Evolutionary conservation across 2,113 vertebrate species (phyloP), one percentile per base, ranked within the genome.

Genomic region (Phalacrocorax aristotelis): DNA sequence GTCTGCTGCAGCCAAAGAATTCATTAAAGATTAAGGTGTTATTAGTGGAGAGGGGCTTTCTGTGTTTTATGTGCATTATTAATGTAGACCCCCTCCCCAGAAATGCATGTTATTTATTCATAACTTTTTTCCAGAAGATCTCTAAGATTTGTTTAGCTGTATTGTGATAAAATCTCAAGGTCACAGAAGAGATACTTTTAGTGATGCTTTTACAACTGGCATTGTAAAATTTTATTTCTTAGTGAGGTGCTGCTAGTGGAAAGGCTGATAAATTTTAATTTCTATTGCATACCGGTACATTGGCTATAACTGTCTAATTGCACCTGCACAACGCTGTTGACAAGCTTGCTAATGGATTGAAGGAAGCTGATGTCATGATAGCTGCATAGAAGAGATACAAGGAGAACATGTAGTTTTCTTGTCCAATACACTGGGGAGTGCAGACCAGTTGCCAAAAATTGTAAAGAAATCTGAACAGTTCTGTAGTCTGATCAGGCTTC

Each of bases 191-290:
- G 51, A 34, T 1, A 2, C 22, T 78, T 95, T 71, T 44, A 87
- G 48, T 62, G 64, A 40, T 79, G 29, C 18, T 90, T 26, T 38
- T 71, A 49, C 44, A 95, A 64, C 15, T 79, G 42, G 5, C 44
- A 65, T 49, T 87, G 77, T 95, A 92, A 91, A 96, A 85, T 84
- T 94, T 90, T 80, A 80, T 85, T 80, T 92, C 48, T 75, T 22
- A 70, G 34, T 51, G 38, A 83, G 52, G 34, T 90, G 23, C 32
- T 94, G 62, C 48, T 81, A 34, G 42, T 74, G 38, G 42, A 75
- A 79, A 74, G 70, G 74, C 55, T 96, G 61, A 90, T 94, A 94
- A 74, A 91, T 90, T 94, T 91, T 85, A 61, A 92, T 95, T 92
- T 83, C 70, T 68, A 2, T 76, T 86, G 88, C 54, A 57, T 80